Conservation (phyloP, 2,797 vertebrate genomes). For the Furcifer pardalis region DNA sequence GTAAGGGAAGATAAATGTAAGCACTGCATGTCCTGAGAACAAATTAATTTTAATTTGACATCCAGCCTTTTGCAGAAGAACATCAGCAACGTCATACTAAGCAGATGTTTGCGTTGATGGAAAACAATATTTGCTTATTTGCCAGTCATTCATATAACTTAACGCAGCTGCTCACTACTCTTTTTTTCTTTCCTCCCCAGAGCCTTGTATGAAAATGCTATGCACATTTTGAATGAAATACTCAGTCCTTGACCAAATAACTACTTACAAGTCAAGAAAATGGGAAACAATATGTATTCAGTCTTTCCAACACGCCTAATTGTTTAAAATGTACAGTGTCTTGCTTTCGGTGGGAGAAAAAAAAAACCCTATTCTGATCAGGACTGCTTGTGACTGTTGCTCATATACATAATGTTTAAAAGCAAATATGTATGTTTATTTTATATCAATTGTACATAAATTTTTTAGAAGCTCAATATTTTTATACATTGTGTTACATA, state of each 20-base stretch:
- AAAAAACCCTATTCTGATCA: neutral
- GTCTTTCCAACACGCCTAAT: constrained; percentile 1
- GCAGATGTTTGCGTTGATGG: constrained; percentile 9
- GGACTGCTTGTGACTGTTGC: neutral
- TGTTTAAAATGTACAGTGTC: neutral
- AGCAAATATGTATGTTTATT: neutral
- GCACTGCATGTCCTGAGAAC: neutral
- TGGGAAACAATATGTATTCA: neutral
- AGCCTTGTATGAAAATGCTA: constrained; percentile 83
- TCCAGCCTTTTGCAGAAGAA: neutral
- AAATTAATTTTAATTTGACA: constrained; percentile 5
- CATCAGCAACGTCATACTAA: neutral
- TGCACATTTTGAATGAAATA: constrained; percentile 83
- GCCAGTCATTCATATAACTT: constrained; percentile 34
- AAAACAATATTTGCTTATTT: constrained; percentile 4
- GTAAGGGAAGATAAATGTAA: neutral
- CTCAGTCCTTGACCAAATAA: constrained; percentile 70
- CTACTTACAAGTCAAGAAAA: constrained; percentile 26
- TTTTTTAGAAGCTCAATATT: constrained; percentile 29
- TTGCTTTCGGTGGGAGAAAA: neutral
- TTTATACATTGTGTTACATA: neutral
- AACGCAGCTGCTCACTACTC: constrained; percentile 34
- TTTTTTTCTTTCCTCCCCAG: constrained; percentile 73
- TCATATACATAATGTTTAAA: neutral
- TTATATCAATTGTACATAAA: constrained; percentile 8